phyloP scores from a whole-genome alignment of 2,113 vertebrate genomes.

The Mormyrus iriodes region DNA sequence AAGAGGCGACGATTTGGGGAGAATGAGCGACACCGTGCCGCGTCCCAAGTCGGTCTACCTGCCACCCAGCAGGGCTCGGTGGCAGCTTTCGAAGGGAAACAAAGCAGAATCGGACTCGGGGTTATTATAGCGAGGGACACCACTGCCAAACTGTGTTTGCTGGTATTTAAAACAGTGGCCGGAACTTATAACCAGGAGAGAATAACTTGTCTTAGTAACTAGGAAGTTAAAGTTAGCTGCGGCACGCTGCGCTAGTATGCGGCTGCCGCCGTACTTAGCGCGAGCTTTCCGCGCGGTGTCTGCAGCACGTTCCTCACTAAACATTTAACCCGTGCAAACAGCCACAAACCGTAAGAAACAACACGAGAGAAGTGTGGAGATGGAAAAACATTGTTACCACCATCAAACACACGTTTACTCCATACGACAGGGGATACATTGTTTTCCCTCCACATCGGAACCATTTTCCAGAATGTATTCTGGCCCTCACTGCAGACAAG shows the following conservation, averaged over 20 bases:
- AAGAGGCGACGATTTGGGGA: background rate
- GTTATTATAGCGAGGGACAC: background rate
- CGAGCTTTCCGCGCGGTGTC: background rate
- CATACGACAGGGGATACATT: conserved; percentile 6
- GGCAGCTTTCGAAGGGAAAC: background rate
- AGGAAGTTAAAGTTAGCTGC: background rate
- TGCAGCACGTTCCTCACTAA: background rate
- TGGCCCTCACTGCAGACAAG: background rate
- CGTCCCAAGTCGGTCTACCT: background rate
- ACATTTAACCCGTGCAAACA: background rate
- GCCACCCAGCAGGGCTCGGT: background rate
- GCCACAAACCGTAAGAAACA: background rate
- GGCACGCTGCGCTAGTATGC: background rate
- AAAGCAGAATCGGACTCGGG: background rate
- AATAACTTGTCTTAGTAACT: background rate
- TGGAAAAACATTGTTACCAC: background rate
- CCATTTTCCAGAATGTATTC: background rate
- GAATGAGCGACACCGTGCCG: background rate
- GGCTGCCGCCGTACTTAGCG: background rate
- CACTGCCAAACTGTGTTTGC: background rate
- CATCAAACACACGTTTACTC: background rate
- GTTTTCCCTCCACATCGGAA: conserved; percentile 15
- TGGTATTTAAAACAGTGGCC: background rate
- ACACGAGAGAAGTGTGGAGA: background rate
- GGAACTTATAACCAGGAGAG: background rate